Conservation (phyloP, 2,797 vertebrate species). For the Spondyliosoma cantharus region DNA sequence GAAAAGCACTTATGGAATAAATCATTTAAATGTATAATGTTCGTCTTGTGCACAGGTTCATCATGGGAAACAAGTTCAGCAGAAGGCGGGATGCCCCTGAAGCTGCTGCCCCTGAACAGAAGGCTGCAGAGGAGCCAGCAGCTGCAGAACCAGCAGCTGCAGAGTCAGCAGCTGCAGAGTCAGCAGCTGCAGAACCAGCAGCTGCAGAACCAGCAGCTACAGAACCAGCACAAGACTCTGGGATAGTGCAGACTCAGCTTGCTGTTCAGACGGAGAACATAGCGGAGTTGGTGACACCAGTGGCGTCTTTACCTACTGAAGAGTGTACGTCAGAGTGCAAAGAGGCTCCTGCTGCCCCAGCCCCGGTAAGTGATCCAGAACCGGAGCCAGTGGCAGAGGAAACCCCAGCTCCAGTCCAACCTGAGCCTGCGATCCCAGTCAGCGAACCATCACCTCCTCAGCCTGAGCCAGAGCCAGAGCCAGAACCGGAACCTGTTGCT, state of each 20-base stretch:
- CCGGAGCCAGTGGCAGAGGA: conserved; percentile 40
- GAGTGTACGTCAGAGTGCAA: conserved; percentile 42
- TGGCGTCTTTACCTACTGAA: conserved; percentile 26
- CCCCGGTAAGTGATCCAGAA: conserved; percentile 27
- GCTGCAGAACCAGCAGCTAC: not conserved
- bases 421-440: conserved; percentile 37
- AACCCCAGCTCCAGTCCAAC: conserved; percentile 29
- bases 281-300: conserved; percentile 34
- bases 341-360: conserved; percentile 25
- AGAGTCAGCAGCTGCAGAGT: conserved; percentile 8
- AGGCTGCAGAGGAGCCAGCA: conserved; percentile 53
- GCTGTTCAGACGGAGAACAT: conserved; percentile 40
- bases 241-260: conserved; percentile 26
- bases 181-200: not conserved
- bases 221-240: conserved; percentile 37
- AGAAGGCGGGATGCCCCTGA: conserved; percentile 87
- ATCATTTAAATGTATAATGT: not conserved
- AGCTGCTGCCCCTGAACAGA: conserved; percentile 49
- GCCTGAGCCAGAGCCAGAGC: too few relatives aligned
- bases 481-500: conserved; percentile 34
- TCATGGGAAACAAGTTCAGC: conserved; percentile 91
- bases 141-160: conserved; percentile 6
- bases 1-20: not conserved
- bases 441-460: conserved; percentile 6
- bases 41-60: conserved; percentile 50